phyloP scores from a whole-genome alignment of 2,888 invertebrate genomes.

The Neoitamus cyanurus region DNA sequence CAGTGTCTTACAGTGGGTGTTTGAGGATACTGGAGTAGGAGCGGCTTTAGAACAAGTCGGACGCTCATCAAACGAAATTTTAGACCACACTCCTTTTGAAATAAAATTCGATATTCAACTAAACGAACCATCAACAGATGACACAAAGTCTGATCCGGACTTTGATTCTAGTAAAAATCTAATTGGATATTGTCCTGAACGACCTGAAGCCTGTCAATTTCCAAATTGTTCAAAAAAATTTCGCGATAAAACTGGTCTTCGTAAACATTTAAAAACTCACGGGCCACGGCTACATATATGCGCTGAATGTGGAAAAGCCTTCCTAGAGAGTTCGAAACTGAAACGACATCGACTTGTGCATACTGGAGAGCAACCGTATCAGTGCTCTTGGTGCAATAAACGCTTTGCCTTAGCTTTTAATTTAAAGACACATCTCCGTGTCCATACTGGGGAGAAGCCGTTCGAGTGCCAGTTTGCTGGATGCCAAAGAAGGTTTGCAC shows the following conservation, averaged over 20 bases:
- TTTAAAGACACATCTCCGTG: conserved; percentile 40
- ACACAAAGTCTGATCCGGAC: not conserved
- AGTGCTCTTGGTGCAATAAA: not conserved
- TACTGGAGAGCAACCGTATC: conserved; percentile 18
- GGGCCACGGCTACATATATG: not conserved
- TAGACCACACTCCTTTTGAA: not conserved
- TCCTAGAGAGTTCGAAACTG: conserved; percentile 30
- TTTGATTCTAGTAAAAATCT: not conserved
- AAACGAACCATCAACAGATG: not conserved
- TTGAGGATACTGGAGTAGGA: not conserved
- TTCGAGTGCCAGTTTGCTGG: conserved; percentile 96
- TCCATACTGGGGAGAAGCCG: conserved; percentile 68
- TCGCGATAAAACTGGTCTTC: conserved; percentile 20
- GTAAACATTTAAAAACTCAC: not conserved
- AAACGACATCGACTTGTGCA: conserved; percentile 25
- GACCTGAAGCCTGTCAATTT: not conserved
- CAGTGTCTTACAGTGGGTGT: not conserved
- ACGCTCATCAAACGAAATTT: not conserved
- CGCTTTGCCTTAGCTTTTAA: conserved; percentile 28
- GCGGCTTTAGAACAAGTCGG: not conserved
- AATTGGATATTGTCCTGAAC: not conserved
- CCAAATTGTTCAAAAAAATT: not conserved
- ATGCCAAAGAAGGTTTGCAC: conserved; percentile 95
- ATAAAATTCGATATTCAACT: not conserved
- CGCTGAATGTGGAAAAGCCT: conserved; percentile 15